Evolutionary conservation across 2,888 invertebrate genomes (phyloP).

Genomic region (Seira musarum): DNA sequence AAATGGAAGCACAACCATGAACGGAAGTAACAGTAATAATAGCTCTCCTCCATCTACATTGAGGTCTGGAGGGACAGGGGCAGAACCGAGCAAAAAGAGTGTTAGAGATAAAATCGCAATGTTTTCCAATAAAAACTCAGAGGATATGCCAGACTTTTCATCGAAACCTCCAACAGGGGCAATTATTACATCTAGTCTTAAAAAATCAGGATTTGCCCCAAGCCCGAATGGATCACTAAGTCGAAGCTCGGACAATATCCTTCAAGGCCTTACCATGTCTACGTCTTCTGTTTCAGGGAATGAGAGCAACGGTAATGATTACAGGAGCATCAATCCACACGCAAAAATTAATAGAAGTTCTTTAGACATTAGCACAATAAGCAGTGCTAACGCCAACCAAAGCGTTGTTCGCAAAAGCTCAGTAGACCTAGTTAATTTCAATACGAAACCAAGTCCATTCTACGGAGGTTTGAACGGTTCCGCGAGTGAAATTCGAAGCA

Average conservation of each 20-base stretch:
- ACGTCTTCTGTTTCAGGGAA: constrained; percentile 46
- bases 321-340: constrained; percentile 34
- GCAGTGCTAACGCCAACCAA: constrained; percentile 27
- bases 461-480: constrained; percentile 45
- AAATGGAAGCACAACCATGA: constrained; percentile 38
- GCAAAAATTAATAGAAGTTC: constrained; percentile 56
- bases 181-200: constrained; percentile 66
- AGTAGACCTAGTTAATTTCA: constrained; percentile 49
- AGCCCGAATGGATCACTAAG: constrained; percentile 34
- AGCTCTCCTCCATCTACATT: constrained; percentile 38
- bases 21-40: constrained; percentile 38
- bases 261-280: constrained; percentile 48
- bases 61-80: constrained; percentile 72
- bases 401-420: constrained; percentile 45
- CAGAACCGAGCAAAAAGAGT: constrained; percentile 85
- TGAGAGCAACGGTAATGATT: constrained; percentile 37
- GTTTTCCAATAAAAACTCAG: constrained; percentile 78
- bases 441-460: constrained; percentile 56
- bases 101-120: constrained; percentile 90
- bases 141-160: constrained; percentile 56
- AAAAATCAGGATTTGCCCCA: constrained; percentile 46
- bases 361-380: constrained; percentile 39
- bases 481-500: constrained; percentile 31
- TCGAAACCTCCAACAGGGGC: constrained; percentile 36
- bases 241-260: constrained; percentile 53